Evolutionary conservation across 2,113 vertebrate genomes (phyloP).

Genomic region (Silurus asotus): DNA sequence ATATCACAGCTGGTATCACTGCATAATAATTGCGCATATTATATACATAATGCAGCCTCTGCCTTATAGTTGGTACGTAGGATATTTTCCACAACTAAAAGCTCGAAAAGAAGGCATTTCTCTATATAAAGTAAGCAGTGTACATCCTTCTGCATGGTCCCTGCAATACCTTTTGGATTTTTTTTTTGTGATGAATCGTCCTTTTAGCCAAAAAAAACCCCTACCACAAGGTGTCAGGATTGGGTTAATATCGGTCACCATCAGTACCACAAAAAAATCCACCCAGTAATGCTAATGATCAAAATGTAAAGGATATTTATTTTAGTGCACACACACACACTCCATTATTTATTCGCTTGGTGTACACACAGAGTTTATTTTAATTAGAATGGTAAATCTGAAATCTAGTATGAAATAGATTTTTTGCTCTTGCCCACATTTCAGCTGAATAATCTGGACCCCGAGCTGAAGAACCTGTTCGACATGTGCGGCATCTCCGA

Average conservation of each 20-base stretch:
- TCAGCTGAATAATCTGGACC: constrained; percentile 96
- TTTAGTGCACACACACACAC: not conserved
- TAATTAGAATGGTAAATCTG: not conserved
- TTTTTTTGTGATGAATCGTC: not conserved
- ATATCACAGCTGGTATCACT: not conserved
- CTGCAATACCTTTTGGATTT: not conserved
- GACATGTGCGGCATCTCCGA: constrained; percentile 98
- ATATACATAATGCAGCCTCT: not conserved
- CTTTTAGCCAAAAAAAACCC: not conserved
- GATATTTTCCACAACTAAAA: not conserved
- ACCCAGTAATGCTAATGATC: not conserved
- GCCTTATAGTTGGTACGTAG: not conserved
- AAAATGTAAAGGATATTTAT: not conserved
- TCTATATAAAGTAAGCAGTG: not conserved
- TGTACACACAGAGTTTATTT: not conserved
- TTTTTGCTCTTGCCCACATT: not conserved
- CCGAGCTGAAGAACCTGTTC: constrained; percentile 95
- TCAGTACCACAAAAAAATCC: not conserved
- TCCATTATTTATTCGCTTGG: not conserved
- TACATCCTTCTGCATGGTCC: not conserved
- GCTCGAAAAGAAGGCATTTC: not conserved
- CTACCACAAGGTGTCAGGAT: constrained; percentile 36
- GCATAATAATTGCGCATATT: not conserved
- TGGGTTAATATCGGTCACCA: not conserved
- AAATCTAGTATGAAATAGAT: not conserved